Evolutionary conservation across 2,888 invertebrate genomes (phyloP).

Genomic region (Zygaena filipendulae): DNA sequence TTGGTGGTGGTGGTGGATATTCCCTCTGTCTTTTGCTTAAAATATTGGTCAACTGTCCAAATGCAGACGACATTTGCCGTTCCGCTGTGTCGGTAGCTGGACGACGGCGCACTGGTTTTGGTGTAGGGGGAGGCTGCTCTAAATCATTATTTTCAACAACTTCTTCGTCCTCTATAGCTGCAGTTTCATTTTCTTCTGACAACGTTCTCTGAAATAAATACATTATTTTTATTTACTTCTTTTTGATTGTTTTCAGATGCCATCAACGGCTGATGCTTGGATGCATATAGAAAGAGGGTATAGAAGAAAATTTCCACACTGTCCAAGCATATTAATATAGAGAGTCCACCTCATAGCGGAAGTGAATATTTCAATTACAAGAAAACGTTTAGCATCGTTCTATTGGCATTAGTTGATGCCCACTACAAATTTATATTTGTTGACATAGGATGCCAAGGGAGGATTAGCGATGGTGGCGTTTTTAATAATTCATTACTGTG

Average conservation of each 20-base stretch:
- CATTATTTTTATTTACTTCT: neutral
- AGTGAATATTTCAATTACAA: constrained; percentile 17
- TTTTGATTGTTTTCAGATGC: constrained; percentile 4
- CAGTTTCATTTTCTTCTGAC: neutral
- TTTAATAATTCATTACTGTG: constrained; percentile 20
- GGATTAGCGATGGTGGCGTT: constrained; percentile 19
- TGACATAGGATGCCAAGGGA: constrained; percentile 20
- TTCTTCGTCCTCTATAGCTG: neutral
- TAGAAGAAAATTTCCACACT: neutral
- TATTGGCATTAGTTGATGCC: constrained; percentile 16
- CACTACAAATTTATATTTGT: constrained; percentile 16
- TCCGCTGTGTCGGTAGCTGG: constrained; percentile 2
- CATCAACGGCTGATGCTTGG: constrained; percentile 4
- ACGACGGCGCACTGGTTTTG: constrained; percentile 2
- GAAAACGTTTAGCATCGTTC: constrained; percentile 16
- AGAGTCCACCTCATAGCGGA: constrained; percentile 13
- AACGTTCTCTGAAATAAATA: too few relatives aligned
- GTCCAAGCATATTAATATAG: constrained; percentile 13
- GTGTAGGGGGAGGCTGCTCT: neutral
- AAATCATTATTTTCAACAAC: neutral
- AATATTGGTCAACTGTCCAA: constrained; percentile 3
- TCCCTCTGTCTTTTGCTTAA: constrained; percentile 4
- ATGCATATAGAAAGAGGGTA: neutral
- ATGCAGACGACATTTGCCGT: constrained; percentile 2
- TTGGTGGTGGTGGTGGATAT: constrained; percentile 2